Conservation (phyloP, 2,113 vertebrate genomes). For the Dascyllus trimaculatus region DNA sequence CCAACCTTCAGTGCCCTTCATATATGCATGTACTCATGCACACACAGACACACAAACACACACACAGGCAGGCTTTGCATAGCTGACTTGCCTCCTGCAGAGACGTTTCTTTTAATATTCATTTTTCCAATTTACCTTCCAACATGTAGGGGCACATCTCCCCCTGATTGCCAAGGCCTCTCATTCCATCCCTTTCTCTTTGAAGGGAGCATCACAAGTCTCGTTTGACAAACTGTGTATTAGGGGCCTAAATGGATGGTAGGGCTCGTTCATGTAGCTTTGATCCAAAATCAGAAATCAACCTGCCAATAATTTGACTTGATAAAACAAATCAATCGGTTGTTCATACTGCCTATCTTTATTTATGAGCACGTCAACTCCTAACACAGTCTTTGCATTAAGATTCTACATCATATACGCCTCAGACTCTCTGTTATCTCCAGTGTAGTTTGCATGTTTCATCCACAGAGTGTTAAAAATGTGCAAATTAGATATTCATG, state of each 20-base stretch:
- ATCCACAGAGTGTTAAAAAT: neutral
- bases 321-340: constrained; percentile 1
- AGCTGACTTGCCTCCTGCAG: constrained; percentile 49
- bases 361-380: constrained; percentile 15
- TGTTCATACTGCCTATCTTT: neutral
- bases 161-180: neutral
- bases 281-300: constrained; percentile 22
- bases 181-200: neutral
- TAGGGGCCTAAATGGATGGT: neutral
- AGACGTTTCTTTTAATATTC: constrained; percentile 65
- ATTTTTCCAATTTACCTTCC: constrained; percentile 45
- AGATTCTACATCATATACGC: too few species aligned
- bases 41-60: constrained; percentile 17
- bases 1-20: constrained; percentile 74
- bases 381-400: too few species aligned
- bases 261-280: neutral
- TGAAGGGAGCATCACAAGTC: neutral
- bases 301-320: neutral
- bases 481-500: constrained; percentile 34
- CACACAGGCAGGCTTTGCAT: constrained; percentile 38
- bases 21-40: constrained; percentile 36
- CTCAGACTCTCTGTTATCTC: too few species aligned
- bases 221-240: constrained; percentile 12
- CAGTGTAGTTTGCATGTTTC: neutral
- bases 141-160: constrained; percentile 4